Conservation (phyloP, 1,140 invertebrate species). For the Bombus balteatus region DNA sequence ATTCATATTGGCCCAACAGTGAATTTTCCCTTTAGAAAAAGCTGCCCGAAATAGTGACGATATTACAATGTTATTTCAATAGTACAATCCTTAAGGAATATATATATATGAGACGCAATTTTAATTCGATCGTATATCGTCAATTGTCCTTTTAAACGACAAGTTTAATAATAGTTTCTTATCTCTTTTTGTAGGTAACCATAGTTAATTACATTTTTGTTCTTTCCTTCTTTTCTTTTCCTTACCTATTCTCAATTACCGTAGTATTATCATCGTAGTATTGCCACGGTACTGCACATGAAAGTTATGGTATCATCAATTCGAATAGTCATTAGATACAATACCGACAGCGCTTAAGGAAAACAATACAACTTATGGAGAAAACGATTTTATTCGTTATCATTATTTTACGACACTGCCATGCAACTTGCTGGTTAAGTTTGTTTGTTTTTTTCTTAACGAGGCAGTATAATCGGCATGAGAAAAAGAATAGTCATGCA, state of each 20-base stretch:
- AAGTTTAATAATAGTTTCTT: neutral
- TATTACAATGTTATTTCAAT: neutral
- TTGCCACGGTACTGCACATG: neutral
- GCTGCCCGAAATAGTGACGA: slow-evolving; percentile 13
- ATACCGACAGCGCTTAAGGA: neutral
- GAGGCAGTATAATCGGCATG: slow-evolving; percentile 8
- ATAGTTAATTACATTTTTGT: neutral
- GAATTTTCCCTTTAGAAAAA: neutral
- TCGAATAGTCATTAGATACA: neutral
- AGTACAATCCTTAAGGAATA: neutral
- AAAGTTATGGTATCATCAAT: neutral
- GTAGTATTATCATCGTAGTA: neutral
- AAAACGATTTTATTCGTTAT: slow-evolving; percentile 34
- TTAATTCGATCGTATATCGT: neutral
- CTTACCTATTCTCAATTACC: too few relatives aligned
- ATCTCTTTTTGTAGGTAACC: too few relatives aligned
- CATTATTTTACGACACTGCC: slow-evolving; percentile 10
- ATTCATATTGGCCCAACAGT: slow-evolving; percentile 1
- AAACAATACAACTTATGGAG: slow-evolving; percentile 8
- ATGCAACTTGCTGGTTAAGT: slow-evolving; percentile 3
- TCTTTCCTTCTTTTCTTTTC: neutral
- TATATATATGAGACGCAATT: neutral
- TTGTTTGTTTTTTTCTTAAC: neutral
- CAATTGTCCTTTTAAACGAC: neutral
- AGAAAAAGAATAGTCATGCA: slow-evolving; percentile 22